Evolutionary conservation across 1,140 invertebrate species (phyloP).

Genomic region (Drosophila erecta): DNA sequence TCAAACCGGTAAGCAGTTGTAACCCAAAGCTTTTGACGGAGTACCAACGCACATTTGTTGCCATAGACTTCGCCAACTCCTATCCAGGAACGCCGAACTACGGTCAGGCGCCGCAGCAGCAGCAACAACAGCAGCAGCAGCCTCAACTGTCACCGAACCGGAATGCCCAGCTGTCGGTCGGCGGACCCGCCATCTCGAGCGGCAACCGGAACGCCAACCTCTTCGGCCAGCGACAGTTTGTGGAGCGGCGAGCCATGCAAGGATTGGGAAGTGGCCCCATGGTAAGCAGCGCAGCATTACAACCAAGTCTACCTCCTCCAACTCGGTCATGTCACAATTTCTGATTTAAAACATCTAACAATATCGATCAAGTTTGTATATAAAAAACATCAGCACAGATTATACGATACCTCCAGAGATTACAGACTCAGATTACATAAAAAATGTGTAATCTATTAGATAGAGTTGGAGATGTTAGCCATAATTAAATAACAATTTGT

Average conservation of each 20-base stretch:
- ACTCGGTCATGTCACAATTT: background rate
- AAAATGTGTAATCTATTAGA: background rate
- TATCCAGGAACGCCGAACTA: slow-evolving; percentile 84
- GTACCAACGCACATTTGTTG: slow-evolving; percentile 4
- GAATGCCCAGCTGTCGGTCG: slow-evolving; percentile 85
- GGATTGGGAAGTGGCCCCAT: slow-evolving; percentile 78
- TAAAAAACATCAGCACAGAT: too few species aligned
- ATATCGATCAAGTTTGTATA: too few species aligned
- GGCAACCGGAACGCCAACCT: slow-evolving; percentile 88
- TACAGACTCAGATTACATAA: background rate
- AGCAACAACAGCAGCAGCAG: slow-evolving; percentile 86
- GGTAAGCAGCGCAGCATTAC: slow-evolving; percentile 46
- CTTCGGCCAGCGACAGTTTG: slow-evolving; percentile 89
- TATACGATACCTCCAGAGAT: background rate
- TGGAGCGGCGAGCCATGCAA: slow-evolving; percentile 91
- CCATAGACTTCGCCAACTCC: slow-evolving; percentile 62
- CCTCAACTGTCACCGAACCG: slow-evolving; percentile 88
- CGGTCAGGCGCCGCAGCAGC: slow-evolving; percentile 85
- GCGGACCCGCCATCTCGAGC: slow-evolving; percentile 85
- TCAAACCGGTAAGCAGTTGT: slow-evolving; percentile 84
- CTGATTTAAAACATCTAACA: too few species aligned
- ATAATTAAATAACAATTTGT: background rate
- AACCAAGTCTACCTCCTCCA: background rate
- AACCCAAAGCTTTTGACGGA: background rate
- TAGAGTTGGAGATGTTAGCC: slow-evolving; percentile 1